Percentiles rank a stretch among this genome's conserved stretches.
Evolutionary conservation across 2,113 vertebrate genomes (phyloP).

Genomic region (Calypte anna): DNA sequence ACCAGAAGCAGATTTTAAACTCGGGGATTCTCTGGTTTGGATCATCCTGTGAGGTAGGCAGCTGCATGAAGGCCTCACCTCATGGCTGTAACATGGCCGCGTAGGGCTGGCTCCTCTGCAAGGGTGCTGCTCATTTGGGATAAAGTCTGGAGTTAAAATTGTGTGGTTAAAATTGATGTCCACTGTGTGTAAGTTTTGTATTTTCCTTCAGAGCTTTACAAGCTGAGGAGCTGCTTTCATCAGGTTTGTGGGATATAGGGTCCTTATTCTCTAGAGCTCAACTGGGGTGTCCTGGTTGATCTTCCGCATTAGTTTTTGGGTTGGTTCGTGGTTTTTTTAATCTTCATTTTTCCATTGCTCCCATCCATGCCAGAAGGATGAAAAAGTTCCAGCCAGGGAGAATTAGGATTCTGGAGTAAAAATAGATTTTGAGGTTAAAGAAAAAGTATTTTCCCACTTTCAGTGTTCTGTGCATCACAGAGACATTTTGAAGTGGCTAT

Average conservation of each 20-base stretch:
- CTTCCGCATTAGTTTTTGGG: background rate
- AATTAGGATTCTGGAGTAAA: conserved; percentile 7
- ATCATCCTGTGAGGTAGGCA: no score
- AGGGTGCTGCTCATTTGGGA: no score
- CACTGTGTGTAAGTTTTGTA: background rate
- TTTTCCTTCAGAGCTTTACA: background rate
- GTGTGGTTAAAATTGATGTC: background rate
- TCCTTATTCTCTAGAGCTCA: background rate
- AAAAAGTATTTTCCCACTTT: background rate
- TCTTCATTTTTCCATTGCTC: background rate
- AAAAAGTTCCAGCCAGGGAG: background rate
- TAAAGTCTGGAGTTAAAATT: background rate
- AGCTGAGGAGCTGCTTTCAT: background rate
- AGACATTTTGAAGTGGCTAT: background rate
- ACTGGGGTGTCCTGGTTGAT: background rate
- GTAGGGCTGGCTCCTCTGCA: no score
- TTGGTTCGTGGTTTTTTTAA: background rate
- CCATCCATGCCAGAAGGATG: background rate
- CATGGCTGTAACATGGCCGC: no score
- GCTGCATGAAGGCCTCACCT: no score
- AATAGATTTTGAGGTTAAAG: conserved; percentile 24
- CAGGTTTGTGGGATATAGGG: background rate
- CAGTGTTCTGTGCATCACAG: background rate
- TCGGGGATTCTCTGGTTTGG: no score
- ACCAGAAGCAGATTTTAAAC: background rate